A percentile compares a stretch with the other conserved stretches of the same genome.
These are phyloP conservation scores for Drosophila meridiana DNA, from an alignment of 2,888 invertebrate species.

Conservation along the genomic window DNA sequence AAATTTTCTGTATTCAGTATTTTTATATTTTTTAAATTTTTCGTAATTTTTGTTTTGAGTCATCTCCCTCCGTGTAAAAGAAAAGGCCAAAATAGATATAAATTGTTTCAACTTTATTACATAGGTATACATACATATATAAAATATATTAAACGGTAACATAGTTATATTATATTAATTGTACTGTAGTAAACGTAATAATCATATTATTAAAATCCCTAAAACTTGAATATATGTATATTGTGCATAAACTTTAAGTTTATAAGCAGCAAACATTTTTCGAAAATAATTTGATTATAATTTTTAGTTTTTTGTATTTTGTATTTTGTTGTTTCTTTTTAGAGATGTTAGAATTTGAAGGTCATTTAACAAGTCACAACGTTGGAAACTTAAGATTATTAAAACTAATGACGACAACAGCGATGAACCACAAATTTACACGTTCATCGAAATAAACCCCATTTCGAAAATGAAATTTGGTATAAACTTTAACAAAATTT, in stretches of 20 bases:
- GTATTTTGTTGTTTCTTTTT: not conserved
- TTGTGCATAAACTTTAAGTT: slow-evolving; percentile 73
- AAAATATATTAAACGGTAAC: slow-evolving; percentile 77
- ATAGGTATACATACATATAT: slow-evolving; percentile 62
- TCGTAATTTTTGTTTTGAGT: too few species aligned
- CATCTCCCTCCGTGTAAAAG: not conserved
- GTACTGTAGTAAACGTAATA: slow-evolving; percentile 66
- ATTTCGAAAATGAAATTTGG: slow-evolving; percentile 74
- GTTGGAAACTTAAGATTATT: slow-evolving; percentile 20
- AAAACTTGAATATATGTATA: slow-evolving; percentile 53
- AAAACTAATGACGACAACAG: slow-evolving; percentile 20
- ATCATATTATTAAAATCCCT: slow-evolving; percentile 54
- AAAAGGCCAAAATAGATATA: not conserved
- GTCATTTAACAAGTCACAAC: slow-evolving; percentile 46
- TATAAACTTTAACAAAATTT: slow-evolving; percentile 39
- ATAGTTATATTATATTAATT: slow-evolving; percentile 62
- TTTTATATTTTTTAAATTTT: not conserved
- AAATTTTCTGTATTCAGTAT: not conserved
- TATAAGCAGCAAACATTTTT: slow-evolving; percentile 55
- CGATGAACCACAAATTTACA: slow-evolving; percentile 27
- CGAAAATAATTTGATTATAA: slow-evolving; percentile 31
- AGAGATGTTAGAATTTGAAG: slow-evolving; percentile 28
- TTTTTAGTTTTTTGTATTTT: not conserved
- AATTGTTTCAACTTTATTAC: slow-evolving; percentile 62
- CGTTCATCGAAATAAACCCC: slow-evolving; percentile 26